Percentiles rank a stretch among this genome's conserved stretches.
Evolutionary conservation across 2,113 vertebrate genomes (phyloP).

Genomic region (Leptocoma aspasia): DNA sequence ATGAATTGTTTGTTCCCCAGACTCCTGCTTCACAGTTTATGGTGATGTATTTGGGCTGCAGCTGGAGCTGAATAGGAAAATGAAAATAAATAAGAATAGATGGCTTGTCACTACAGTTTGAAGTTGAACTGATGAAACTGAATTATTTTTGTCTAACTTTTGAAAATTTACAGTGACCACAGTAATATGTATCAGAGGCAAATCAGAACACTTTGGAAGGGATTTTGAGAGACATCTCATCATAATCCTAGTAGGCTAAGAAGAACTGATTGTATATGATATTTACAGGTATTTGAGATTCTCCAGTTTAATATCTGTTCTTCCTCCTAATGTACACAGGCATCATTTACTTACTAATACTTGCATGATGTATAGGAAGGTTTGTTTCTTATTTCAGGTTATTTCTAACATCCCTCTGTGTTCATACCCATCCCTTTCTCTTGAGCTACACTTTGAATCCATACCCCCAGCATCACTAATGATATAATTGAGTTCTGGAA

Average conservation of each 20-base stretch:
- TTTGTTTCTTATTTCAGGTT: not conserved
- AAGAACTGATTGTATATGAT: not conserved
- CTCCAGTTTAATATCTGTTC: not conserved
- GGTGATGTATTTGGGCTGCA: not conserved
- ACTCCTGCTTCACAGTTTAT: not conserved
- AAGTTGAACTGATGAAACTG: conserved; percentile 4
- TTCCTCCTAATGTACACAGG: not conserved
- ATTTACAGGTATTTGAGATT: not conserved
- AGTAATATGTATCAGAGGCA: conserved; percentile 33
- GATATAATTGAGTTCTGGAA: not conserved
- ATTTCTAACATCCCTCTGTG: not conserved
- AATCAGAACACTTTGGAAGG: conserved; percentile 21
- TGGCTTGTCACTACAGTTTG: not conserved
- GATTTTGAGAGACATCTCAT: conserved; percentile 31
- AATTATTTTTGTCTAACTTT: not conserved
- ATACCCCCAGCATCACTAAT: not conserved
- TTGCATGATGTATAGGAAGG: not conserved
- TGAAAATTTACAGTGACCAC: not conserved
- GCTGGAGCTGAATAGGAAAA: not conserved
- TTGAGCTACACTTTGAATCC: not conserved
- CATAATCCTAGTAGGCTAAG: conserved; percentile 12
- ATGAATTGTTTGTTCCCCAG: not conserved
- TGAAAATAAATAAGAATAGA: not conserved
- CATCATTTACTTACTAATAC: not conserved
- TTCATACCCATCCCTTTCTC: not conserved